Conservation (phyloP, 2,797 vertebrate genomes). For the Aphelocoma californica region DNA sequence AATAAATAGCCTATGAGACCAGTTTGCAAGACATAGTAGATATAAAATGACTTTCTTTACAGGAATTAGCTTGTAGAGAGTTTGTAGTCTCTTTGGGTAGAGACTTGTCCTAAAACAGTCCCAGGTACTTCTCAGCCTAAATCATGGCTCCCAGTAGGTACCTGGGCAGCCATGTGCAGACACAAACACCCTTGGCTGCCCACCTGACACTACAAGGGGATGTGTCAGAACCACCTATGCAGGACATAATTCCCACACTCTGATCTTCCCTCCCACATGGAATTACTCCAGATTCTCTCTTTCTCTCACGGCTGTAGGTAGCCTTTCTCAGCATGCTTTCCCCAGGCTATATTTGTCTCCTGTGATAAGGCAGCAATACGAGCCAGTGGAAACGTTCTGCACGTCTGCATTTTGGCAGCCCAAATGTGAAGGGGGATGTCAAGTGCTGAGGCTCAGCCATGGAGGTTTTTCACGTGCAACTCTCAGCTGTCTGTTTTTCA, state of each 20-base stretch:
- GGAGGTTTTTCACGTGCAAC: not conserved
- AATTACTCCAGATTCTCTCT: not conserved
- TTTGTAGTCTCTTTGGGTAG: not conserved
- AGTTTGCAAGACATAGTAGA: not conserved
- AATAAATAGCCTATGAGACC: not conserved
- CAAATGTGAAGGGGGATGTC: not conserved
- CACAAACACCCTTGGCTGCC: not conserved
- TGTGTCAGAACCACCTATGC: not conserved
- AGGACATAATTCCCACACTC: not conserved
- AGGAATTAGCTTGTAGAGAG: not conserved
- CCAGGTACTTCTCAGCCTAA: not conserved
- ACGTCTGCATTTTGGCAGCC: conserved; percentile 32
- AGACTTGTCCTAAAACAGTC: not conserved
- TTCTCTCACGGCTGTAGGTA: not conserved
- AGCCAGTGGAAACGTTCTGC: conserved; percentile 5
- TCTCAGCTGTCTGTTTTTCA: conserved; percentile 35
- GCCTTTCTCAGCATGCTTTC: not conserved
- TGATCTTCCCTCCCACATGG: not conserved
- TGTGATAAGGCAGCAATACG: not conserved
- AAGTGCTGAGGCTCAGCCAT: not conserved
- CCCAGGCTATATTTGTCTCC: conserved; percentile 8
- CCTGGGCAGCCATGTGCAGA: not conserved
- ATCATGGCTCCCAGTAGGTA: not conserved
- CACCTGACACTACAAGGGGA: not conserved
- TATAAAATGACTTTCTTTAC: not conserved